These are phyloP conservation scores for Euura lappo DNA, from an alignment of 1,140 invertebrate genomes.

Conservation along the genomic window DNA sequence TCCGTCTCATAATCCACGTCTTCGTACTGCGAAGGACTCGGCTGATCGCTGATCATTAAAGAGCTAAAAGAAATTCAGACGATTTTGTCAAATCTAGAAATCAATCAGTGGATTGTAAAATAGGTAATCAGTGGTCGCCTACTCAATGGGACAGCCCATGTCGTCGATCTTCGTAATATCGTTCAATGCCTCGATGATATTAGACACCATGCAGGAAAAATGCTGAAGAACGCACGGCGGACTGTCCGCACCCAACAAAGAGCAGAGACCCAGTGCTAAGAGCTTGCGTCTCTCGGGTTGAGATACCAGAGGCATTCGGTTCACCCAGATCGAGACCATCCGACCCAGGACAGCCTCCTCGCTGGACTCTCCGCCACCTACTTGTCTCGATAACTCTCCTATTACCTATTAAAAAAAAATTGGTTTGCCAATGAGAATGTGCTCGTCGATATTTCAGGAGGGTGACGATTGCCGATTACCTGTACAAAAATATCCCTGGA, in stretches of 20 bases:
- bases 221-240: constrained; percentile 70
- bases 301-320: constrained; percentile 78
- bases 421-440: background rate
- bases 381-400: constrained; percentile 51
- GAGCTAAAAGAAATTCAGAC: constrained; percentile 54
- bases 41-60: constrained; percentile 55
- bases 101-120: constrained; percentile 23
- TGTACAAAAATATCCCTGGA: constrained; percentile 76
- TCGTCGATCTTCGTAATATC: constrained; percentile 83
- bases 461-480: constrained; percentile 40
- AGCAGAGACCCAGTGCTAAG: constrained; percentile 79
- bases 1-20: constrained; percentile 62
- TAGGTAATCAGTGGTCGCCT: constrained; percentile 42
- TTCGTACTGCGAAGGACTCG: constrained; percentile 50
- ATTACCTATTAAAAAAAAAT: constrained; percentile 56
- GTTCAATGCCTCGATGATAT: constrained; percentile 84
- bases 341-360: constrained; percentile 69
- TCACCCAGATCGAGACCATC: constrained; percentile 80
- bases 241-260: constrained; percentile 74
- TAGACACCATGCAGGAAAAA: constrained; percentile 77
- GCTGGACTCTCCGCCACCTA: constrained; percentile 51
- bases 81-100: constrained; percentile 36
- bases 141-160: constrained; percentile 71
- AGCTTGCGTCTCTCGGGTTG: constrained; percentile 82
- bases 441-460: background rate